phyloP scores from a whole-genome alignment of 1,140 invertebrate species.

The fruit fly (Drosophila melanogaster) region Release_6_plus_ISO1_MT NC_004354.4:17840001-17840500 shows the following conservation, averaged over 20 bases:
- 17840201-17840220: constrained; percentile 92
- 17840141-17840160: constrained; percentile 86
- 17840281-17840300: constrained; percentile 87
- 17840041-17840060: no score
- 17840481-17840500: constrained; percentile 93
- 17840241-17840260: constrained; percentile 96
- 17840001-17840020: constrained; percentile 17
- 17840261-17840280: constrained; percentile 92
- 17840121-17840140: no score
- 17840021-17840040: no score
- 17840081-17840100: no score
- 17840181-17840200: constrained; percentile 90
- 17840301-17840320: no score
- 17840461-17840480: constrained; percentile 96
- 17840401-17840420: constrained; percentile 88
- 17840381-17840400: constrained; percentile 97
- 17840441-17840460: constrained; percentile 87
- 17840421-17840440: constrained; percentile 80
- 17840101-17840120: no score
- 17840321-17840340: neutral
- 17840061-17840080: no score
- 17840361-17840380: constrained; percentile 96
- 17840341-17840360: constrained; percentile 88
- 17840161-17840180: constrained; percentile 89
- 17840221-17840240: constrained; percentile 93